A percentile compares a stretch with the other conserved stretches of the same genome.
Evolutionary conservation across 2,113 vertebrate species (phyloP).

Genomic region (Coptodon rendalli): DNA sequence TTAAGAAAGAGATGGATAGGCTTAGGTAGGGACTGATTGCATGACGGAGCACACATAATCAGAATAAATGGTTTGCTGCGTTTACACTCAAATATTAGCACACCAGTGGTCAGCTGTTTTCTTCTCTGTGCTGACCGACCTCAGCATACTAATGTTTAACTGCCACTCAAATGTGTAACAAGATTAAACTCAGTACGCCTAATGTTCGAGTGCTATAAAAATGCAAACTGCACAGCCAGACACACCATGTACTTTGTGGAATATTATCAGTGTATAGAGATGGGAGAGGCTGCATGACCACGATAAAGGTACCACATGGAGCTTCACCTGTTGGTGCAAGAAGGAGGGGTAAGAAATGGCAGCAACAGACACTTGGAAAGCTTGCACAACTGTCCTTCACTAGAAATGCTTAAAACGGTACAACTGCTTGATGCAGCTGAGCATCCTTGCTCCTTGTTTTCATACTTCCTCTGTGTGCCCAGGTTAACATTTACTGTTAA

Average conservation of each 20-base stretch:
- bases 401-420: background rate
- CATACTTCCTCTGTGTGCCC: background rate
- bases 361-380: background rate
- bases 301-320: background rate
- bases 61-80: background rate
- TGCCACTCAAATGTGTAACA: background rate
- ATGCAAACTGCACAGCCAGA: constrained; percentile 11
- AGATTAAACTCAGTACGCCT: constrained; percentile 1
- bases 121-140: background rate
- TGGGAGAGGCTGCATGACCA: background rate
- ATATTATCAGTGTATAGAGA: background rate
- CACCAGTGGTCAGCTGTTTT: background rate
- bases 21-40: background rate
- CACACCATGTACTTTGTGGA: background rate
- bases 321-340: background rate
- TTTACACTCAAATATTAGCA: background rate
- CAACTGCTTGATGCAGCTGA: background rate
- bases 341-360: background rate
- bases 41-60: background rate
- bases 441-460: background rate
- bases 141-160: constrained; percentile 6
- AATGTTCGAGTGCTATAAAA: constrained; percentile 2
- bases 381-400: background rate
- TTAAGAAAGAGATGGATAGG: background rate
- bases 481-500: background rate